phyloP scores from a whole-genome alignment of 1,140 invertebrate species.

The Anastatus disparis region DNA sequence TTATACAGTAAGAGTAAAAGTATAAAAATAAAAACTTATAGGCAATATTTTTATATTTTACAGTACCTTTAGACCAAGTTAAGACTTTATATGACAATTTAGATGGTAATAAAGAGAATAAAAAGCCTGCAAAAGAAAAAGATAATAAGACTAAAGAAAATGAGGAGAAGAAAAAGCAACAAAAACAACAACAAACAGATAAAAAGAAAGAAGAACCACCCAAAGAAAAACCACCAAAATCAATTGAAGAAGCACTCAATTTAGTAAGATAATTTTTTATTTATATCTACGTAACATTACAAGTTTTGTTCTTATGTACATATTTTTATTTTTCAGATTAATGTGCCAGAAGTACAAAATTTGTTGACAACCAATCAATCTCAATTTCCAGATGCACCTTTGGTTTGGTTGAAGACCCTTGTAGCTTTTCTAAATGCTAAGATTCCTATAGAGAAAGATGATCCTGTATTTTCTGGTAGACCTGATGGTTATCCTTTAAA shows the following conservation, averaged over 20 bases:
- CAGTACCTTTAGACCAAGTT: conserved; percentile 66
- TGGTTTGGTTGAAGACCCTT: conserved; percentile 74
- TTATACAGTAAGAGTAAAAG: background rate
- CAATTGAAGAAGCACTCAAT: conserved; percentile 74
- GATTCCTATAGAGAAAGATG: conserved; percentile 71
- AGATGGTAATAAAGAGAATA: conserved; percentile 63
- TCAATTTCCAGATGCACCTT: conserved; percentile 71
- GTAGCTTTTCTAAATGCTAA: conserved; percentile 73
- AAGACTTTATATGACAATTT: conserved; percentile 65
- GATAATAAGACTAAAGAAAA: conserved; percentile 63
- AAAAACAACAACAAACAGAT: conserved; percentile 52
- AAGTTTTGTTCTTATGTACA: background rate
- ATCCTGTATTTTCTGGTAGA: conserved; percentile 69
- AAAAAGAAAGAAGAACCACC: conserved; percentile 59
- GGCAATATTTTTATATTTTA: conserved; percentile 38
- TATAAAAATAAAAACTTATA: too few species aligned
- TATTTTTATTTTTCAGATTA: conserved; percentile 66
- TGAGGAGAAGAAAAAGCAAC: conserved; percentile 64
- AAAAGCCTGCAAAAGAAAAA: conserved; percentile 59
- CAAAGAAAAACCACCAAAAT: conserved; percentile 72
- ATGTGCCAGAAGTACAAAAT: conserved; percentile 67
- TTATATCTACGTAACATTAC: background rate
- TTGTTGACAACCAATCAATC: conserved; percentile 68
- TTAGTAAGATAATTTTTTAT: conserved; percentile 59
- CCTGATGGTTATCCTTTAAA: conserved; percentile 67